A percentile compares a stretch with the other conserved stretches of the same genome.
Conservation (phyloP, 2,888 invertebrate species). For the Erannis defoliaria region DNA sequence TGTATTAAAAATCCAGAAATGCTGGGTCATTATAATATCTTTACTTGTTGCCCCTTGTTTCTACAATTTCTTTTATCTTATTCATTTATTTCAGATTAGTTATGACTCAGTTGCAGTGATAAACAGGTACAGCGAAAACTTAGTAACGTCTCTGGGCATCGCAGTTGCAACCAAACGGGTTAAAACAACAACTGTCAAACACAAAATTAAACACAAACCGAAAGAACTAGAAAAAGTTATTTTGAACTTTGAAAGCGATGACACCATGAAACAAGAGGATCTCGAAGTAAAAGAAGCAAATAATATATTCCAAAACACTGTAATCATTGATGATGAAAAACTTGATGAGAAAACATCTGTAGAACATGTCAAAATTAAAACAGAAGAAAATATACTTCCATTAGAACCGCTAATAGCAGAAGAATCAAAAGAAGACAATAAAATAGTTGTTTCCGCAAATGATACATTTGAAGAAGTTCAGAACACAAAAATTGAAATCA, state of each 20-base stretch:
- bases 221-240: slow-evolving; percentile 26
- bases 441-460: background rate
- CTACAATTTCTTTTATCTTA: background rate
- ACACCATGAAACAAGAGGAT: slow-evolving; percentile 26
- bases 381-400: slow-evolving; percentile 12
- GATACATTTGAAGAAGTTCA: background rate
- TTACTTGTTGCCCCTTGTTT: too few relatives aligned
- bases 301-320: background rate
- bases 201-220: slow-evolving; percentile 13
- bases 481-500: slow-evolving; percentile 2
- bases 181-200: slow-evolving; percentile 28
- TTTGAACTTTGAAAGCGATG: slow-evolving; percentile 23
- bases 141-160: slow-evolving; percentile 27
- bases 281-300: background rate
- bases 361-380: slow-evolving; percentile 26
- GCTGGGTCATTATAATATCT: background rate
- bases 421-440: slow-evolving; percentile 16
- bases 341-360: slow-evolving; percentile 8
- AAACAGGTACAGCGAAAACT: slow-evolving; percentile 31
- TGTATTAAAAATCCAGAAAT: too few relatives aligned
- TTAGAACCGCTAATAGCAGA: slow-evolving; percentile 12
- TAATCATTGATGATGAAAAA: background rate
- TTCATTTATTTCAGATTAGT: slow-evolving; percentile 52
- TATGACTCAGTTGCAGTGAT: slow-evolving; percentile 53
- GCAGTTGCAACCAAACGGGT: slow-evolving; percentile 14